Percentiles rank a stretch among this genome's conserved stretches.
Conservation (phyloP, 2,888 invertebrate species). For the Oxystoma pomonae region DNA sequence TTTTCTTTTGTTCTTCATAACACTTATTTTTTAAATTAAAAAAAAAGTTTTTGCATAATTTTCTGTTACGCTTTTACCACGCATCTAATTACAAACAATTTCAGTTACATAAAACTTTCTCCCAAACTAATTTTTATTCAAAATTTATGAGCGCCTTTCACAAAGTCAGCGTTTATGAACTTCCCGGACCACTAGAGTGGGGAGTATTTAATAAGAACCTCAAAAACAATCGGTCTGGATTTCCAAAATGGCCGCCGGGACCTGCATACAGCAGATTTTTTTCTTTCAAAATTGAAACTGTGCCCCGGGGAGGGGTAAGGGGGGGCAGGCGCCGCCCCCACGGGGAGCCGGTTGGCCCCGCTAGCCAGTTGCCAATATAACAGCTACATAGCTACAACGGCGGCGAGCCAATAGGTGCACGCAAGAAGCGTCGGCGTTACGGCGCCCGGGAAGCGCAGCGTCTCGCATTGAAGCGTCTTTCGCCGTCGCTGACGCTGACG, state of each 20-base stretch:
- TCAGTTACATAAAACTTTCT: neutral
- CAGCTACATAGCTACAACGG: slow-evolving; percentile 42
- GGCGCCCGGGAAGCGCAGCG: slow-evolving; percentile 13
- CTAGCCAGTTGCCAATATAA: slow-evolving; percentile 34
- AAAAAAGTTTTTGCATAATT: too few relatives aligned
- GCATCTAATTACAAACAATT: too few relatives aligned
- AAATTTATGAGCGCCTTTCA: neutral
- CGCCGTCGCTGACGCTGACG: slow-evolving; percentile 37
- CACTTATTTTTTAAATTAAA: too few relatives aligned
- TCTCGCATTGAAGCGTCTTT: slow-evolving; percentile 50
- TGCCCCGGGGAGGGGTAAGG: slow-evolving; percentile 28
- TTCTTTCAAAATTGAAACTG: slow-evolving; percentile 40
- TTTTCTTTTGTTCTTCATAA: too few relatives aligned
- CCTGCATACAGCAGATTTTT: slow-evolving; percentile 24
- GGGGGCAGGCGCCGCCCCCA: slow-evolving; percentile 23
- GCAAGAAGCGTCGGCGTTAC: slow-evolving; percentile 51
- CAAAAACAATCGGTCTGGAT: slow-evolving; percentile 45
- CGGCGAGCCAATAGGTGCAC: slow-evolving; percentile 51
- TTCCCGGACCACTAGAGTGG: slow-evolving; percentile 4
- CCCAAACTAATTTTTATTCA: neutral
- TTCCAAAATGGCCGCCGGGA: slow-evolving; percentile 47
- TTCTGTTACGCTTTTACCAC: too few relatives aligned
- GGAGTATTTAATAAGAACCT: slow-evolving; percentile 28
- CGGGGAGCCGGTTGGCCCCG: slow-evolving; percentile 26
- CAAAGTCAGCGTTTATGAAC: neutral